These are phyloP conservation scores for Adelges cooleyi DNA, from an alignment of 1,140 invertebrate species.

Conservation along the genomic window DNA sequence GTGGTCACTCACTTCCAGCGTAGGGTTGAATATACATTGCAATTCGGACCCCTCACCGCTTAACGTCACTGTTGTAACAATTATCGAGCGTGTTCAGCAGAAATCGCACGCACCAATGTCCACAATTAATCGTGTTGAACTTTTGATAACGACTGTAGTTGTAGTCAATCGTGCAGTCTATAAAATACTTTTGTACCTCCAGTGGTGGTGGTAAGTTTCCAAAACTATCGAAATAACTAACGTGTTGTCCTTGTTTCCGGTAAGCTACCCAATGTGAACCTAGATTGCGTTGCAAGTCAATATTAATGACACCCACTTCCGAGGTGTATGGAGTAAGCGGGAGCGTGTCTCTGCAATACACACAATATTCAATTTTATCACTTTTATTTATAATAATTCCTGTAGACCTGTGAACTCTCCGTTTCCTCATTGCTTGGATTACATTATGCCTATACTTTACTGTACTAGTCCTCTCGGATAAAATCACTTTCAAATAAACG, in stretches of 20 bases:
- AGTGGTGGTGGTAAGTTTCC: conserved; percentile 34
- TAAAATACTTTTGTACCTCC: conserved; percentile 34
- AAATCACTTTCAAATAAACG: too few relatives aligned
- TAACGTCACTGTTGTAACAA: conserved; percentile 29
- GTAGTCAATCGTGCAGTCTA: conserved; percentile 31
- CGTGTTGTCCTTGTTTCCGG: conserved; percentile 32
- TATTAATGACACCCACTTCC: conserved; percentile 36
- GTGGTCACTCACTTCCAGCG: conserved; percentile 30
- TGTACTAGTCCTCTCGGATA: too few relatives aligned
- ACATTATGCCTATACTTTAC: too few relatives aligned
- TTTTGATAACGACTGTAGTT: conserved; percentile 33
- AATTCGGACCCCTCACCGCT: conserved; percentile 26
- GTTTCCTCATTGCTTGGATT: too few relatives aligned
- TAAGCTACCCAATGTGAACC: conserved; percentile 37
- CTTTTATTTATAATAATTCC: too few relatives aligned
- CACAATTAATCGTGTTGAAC: conserved; percentile 31
- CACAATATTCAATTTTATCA: too few relatives aligned
- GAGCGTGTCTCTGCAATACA: conserved; percentile 30
- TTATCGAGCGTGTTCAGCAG: conserved; percentile 24
- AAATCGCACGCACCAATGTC: conserved; percentile 34
- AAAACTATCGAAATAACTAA: conserved; percentile 36
- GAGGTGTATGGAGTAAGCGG: conserved; percentile 31
- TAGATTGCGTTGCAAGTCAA: conserved; percentile 32
- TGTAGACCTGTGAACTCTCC: too few relatives aligned
- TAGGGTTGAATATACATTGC: conserved; percentile 32